Percentiles rank a stretch among this genome's conserved stretches.
These are phyloP conservation scores for Sceliomorpha sp. DNA, from an alignment of 2,888 invertebrate genomes.

Conservation along the genomic window DNA sequence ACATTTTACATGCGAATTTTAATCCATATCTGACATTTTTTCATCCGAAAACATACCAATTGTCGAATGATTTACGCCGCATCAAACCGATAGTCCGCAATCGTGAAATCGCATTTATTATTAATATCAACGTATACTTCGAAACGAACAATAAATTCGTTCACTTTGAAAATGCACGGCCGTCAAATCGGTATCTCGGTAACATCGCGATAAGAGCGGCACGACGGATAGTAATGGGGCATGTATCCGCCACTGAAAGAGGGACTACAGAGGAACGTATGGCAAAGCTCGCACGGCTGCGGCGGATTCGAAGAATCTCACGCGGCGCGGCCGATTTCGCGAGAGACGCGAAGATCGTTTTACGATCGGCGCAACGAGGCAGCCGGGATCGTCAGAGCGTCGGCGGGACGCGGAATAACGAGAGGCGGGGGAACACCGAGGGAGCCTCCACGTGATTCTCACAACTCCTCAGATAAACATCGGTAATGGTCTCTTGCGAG, in stretches of 20 bases:
- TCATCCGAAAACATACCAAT: no score
- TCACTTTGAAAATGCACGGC: conserved; percentile 42
- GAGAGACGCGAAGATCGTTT: conserved; percentile 53
- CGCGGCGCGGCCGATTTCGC: conserved; percentile 46
- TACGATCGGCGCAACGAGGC: conserved; percentile 57
- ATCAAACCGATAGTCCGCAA: no score
- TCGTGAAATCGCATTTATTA: no score
- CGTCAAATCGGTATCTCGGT: conserved; percentile 40
- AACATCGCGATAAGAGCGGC: conserved; percentile 46
- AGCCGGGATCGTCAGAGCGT: conserved; percentile 39
- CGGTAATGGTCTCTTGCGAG: conserved; percentile 62
- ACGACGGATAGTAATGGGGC: conserved; percentile 55
- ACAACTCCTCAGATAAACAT: conserved; percentile 74
- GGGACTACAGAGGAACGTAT: conserved; percentile 9
- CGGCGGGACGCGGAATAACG: conserved; percentile 66
- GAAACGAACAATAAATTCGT: conserved; percentile 38
- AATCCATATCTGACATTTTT: no score
- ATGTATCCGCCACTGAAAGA: conserved; percentile 53
- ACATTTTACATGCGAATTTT: no score
- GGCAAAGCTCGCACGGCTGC: conserved; percentile 5
- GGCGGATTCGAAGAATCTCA: conserved; percentile 52
- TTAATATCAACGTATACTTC: no score
- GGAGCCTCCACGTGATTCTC: conserved; percentile 62
- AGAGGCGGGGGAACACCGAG: conserved; percentile 61
- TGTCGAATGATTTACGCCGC: no score